These are phyloP conservation scores for Sinonovacula constricta DNA, from an alignment of 1,140 invertebrate genomes.

Conservation along the genomic window DNA sequence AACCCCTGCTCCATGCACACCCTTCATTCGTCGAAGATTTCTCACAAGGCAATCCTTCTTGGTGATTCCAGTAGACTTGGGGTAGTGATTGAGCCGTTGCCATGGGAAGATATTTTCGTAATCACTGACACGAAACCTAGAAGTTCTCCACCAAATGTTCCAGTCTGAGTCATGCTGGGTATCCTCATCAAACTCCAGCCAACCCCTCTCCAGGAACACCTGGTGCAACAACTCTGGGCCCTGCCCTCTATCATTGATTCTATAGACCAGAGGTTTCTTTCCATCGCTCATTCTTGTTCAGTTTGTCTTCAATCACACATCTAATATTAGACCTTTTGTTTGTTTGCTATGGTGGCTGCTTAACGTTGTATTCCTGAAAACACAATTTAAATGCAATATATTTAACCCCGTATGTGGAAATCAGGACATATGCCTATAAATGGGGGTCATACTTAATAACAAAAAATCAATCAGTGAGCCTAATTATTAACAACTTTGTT, in stretches of 20 bases:
- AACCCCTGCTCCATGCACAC: constrained; percentile 86
- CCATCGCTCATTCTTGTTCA: neutral
- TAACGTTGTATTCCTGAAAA: no score
- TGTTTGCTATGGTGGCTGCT: no score
- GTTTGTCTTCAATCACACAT: no score
- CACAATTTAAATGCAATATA: no score
- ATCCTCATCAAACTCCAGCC: constrained; percentile 85
- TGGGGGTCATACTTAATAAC: no score
- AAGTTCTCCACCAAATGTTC: constrained; percentile 91
- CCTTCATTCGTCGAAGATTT: constrained; percentile 88
- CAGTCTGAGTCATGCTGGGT: constrained; percentile 84
- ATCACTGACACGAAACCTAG: constrained; percentile 85
- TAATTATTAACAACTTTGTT: no score
- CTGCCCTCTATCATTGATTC: constrained; percentile 83
- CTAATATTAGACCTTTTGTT: no score
- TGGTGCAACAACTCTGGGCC: constrained; percentile 87
- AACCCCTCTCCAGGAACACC: constrained; percentile 85
- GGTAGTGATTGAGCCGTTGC: constrained; percentile 91
- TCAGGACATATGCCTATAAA: no score
- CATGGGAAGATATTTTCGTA: constrained; percentile 85
- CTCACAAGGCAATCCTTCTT: constrained; percentile 89
- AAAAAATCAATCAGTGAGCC: neutral
- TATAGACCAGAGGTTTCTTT: constrained; percentile 65
- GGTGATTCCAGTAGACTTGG: constrained; percentile 89
- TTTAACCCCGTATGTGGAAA: no score